Percentiles rank a stretch among this genome's conserved stretches.
Evolutionary conservation across 2,888 invertebrate genomes (phyloP).

Genomic region (Dolichomitus sp.): DNA sequence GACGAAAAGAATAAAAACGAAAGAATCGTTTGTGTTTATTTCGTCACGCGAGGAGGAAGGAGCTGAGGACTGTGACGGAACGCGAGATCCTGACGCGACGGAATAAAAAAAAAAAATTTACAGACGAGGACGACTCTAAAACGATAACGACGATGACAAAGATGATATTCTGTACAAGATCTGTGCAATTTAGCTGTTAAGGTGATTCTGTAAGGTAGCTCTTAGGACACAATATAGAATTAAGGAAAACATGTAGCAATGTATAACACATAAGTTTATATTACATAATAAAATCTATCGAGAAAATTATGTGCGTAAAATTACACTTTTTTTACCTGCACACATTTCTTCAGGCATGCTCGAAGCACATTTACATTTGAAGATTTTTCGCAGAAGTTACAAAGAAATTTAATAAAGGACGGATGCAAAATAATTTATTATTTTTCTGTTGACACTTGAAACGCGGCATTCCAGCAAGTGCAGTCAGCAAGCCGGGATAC

Average conservation of each 20-base stretch:
- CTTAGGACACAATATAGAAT: slow-evolving; percentile 75
- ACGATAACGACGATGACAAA: slow-evolving; percentile 50
- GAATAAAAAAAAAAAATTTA: slow-evolving; percentile 30
- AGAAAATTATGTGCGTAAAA: slow-evolving; percentile 73
- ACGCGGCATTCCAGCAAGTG: too few species aligned
- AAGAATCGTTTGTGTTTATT: slow-evolving; percentile 40
- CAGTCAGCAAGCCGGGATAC: too few species aligned
- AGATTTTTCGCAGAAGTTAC: too few species aligned
- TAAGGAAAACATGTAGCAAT: slow-evolving; percentile 81
- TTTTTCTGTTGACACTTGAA: too few species aligned
- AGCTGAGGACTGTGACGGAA: slow-evolving; percentile 20
- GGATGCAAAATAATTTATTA: too few species aligned
- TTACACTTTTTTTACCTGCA: slow-evolving; percentile 1
- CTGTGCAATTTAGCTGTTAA: slow-evolving; percentile 84
- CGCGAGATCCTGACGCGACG: slow-evolving; percentile 26
- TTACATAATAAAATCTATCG: slow-evolving; percentile 85
- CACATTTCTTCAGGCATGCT: not conserved
- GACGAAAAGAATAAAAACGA: slow-evolving; percentile 22
- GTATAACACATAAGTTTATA: slow-evolving; percentile 85
- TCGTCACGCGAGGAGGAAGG: slow-evolving; percentile 49
- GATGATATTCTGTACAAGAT: slow-evolving; percentile 81
- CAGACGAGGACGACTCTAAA: slow-evolving; percentile 41
- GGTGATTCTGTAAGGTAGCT: slow-evolving; percentile 78
- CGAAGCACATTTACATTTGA: too few species aligned
- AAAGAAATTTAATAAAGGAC: too few species aligned